Percentiles rank a stretch among this genome's conserved stretches.
Evolutionary conservation across 1,140 invertebrate genomes (phyloP).

Genomic region (Magallana angulata): DNA sequence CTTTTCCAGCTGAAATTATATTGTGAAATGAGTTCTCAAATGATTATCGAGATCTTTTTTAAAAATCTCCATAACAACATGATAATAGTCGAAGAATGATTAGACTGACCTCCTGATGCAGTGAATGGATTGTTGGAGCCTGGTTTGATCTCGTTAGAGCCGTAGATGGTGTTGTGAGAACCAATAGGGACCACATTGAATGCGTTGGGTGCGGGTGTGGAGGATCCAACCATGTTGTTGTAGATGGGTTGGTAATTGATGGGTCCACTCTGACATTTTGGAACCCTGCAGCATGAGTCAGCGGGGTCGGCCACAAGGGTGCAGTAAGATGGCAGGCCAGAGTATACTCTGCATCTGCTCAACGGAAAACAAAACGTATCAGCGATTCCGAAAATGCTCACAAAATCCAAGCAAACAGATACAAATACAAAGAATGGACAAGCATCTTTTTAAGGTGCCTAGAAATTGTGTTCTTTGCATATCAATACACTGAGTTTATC

Average conservation of each 20-base stretch:
- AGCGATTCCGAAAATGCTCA: too few relatives aligned
- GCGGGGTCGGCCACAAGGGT: slow-evolving; percentile 59
- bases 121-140: slow-evolving; percentile 15
- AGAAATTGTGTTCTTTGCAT: too few relatives aligned
- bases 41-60: too few relatives aligned
- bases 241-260: slow-evolving; percentile 51
- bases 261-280: slow-evolving; percentile 46
- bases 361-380: not conserved
- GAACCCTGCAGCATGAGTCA: slow-evolving; percentile 60
- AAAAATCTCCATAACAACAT: too few relatives aligned
- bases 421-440: not conserved
- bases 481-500: too few relatives aligned
- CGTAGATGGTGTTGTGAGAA: slow-evolving; percentile 58
- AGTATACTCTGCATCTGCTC: slow-evolving; percentile 61
- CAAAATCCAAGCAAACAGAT: too few relatives aligned
- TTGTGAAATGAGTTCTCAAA: too few relatives aligned
- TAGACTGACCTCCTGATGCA: slow-evolving; percentile 4
- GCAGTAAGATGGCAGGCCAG: slow-evolving; percentile 60
- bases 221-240: slow-evolving; percentile 49
- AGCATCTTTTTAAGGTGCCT: too few relatives aligned
- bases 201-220: slow-evolving; percentile 59
- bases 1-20: not conserved
- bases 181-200: slow-evolving; percentile 63
- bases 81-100: not conserved
- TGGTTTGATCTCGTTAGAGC: slow-evolving; percentile 50